Base-by-base conservation (phyloP, 2,113 vertebrate species). In the Amazona guildingii region DNA sequence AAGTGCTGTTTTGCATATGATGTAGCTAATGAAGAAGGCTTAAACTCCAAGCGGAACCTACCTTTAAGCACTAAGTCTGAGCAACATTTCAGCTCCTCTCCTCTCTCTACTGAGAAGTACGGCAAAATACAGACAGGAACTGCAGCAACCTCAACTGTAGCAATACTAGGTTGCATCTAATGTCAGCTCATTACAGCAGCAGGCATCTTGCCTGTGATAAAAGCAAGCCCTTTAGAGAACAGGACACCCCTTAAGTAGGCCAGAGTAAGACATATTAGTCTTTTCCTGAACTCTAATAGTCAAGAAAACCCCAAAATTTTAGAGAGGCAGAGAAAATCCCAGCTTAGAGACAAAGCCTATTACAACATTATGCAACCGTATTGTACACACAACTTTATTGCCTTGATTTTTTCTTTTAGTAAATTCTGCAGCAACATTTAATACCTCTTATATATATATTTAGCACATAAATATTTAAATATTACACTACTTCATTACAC, bases 261-360 rank as follows among this genome's bases (percentile, higher is more conserved):
- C 55, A 12, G 17, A 28, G 64, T n/a, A 21, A 86, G 39, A 39
- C 17, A 13, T 18, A 8, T 19, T 41, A 73, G 39, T 24, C 12
- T 84, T 59, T 37, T 62, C 39, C 48, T 39, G 6, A 54, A 8
- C 6, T 63, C 27, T 44, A 67, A 8, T 4, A 84, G 24, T 9
- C 0, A 7, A 52, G 66, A 76, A 49, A 37, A 0, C 0, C 33
- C 16, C 61, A 15, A 37, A 39, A 35, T 17, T 39, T 37, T 52
- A 25, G 3, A 84, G 15, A 59, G 44, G 39, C 17, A 66, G 41
- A 70, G 33, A 88, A 74, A n/a, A 10, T 66, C 13, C 25, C 23
- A 62, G 33, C 8, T 69, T 46, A 66, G 39, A 55, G 31, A 64
- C 23, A 70, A 86, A 48, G 20, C 27, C 48, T 17, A 23, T 39